These are phyloP conservation scores for Ictalurus punctatus DNA, from an alignment of 2,113 vertebrate genomes.

Conservation along the genomic window DNA sequence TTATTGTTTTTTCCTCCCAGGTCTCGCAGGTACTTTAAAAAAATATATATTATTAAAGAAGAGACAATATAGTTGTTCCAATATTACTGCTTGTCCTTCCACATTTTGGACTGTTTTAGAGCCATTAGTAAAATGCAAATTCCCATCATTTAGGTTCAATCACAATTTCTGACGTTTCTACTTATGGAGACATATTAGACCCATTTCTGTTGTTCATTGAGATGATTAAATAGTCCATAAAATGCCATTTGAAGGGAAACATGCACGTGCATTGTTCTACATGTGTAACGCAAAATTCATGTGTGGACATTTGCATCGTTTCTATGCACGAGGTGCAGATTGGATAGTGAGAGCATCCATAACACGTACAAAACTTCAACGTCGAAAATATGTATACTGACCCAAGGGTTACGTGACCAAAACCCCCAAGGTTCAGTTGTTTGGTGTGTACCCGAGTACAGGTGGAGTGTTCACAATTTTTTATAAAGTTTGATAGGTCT, in stretches of 20 bases:
- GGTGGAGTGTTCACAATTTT: background rate
- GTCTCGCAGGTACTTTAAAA: background rate
- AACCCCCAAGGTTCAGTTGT: background rate
- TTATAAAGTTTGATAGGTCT: background rate
- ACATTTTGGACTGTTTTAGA: background rate
- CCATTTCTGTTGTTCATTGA: background rate
- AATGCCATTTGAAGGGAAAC: background rate
- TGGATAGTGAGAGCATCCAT: background rate
- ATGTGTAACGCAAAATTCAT: background rate
- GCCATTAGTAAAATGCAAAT: background rate
- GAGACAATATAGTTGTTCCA: background rate
- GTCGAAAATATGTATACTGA: background rate
- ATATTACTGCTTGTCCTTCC: background rate
- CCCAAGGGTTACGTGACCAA: background rate
- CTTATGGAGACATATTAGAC: background rate
- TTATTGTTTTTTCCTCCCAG: no score
- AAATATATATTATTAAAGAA: background rate
- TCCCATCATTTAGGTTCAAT: background rate
- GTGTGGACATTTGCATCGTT: background rate
- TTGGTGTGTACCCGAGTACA: background rate
- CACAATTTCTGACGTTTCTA: background rate
- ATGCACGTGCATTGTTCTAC: background rate
- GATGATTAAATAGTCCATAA: background rate
- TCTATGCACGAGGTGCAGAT: background rate
- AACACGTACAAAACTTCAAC: background rate